A percentile compares a stretch with the other conserved stretches of the same genome.
Evolutionary conservation across 2,113 vertebrate genomes (phyloP).

Genomic region (Gambusia affinis): DNA sequence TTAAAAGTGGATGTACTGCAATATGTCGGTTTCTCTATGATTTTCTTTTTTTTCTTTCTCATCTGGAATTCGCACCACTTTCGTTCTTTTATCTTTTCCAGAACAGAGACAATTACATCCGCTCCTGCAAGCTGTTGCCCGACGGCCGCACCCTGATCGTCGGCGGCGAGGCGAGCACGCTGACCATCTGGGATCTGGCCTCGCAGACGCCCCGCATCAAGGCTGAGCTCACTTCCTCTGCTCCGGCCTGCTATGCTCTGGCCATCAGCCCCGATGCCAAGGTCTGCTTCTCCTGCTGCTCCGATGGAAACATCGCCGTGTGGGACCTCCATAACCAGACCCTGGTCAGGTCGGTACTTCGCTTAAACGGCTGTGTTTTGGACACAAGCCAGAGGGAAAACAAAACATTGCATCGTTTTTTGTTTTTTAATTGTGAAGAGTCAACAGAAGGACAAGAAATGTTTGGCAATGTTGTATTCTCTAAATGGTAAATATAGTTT

Average conservation of each 20-base stretch:
- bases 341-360: constrained; percentile 87
- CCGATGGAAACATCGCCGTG: constrained; percentile 95
- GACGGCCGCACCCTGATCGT: constrained; percentile 96
- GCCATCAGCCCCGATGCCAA: constrained; percentile 98
- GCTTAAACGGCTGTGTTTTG: neutral
- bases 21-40: neutral
- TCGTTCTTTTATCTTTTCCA: constrained; percentile 63
- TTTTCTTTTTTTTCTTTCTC: neutral
- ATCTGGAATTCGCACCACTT: neutral
- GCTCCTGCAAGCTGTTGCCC: constrained; percentile 95
- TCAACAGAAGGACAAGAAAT: neutral
- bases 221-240: constrained; percentile 94
- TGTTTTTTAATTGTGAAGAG: neutral
- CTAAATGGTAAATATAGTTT: no score
- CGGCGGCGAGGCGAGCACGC: constrained; percentile 93
- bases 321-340: constrained; percentile 99
- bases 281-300: constrained; percentile 98
- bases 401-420: neutral
- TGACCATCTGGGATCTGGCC: constrained; percentile 98
- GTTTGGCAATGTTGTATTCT: neutral
- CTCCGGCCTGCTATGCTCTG: constrained; percentile 94
- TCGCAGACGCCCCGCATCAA: constrained; percentile 95
- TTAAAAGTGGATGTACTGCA: neutral
- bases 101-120: constrained; percentile 99
- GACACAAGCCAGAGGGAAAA: neutral